These are phyloP conservation scores for Thymallus thymallus DNA, from an alignment of 2,113 vertebrate species.

Conservation along the genomic window DNA sequence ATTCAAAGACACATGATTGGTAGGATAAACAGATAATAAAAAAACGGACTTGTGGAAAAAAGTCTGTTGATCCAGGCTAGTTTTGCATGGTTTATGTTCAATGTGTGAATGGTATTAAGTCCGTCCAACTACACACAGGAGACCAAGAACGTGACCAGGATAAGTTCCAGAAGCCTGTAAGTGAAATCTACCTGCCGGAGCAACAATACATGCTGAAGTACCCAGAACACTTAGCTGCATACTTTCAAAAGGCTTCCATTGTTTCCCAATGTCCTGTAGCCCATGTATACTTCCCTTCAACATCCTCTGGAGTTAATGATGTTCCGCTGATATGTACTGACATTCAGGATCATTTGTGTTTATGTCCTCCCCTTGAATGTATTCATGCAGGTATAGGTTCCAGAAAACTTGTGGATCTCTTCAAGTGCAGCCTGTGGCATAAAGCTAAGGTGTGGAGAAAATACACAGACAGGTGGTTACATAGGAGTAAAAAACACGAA, in stretches of 20 bases:
- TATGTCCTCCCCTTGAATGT: constrained; percentile 97
- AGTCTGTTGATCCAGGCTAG: neutral
- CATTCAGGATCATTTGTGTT: constrained; percentile 64
- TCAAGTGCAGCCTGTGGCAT: constrained; percentile 93
- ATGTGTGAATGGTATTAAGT: constrained; percentile 42
- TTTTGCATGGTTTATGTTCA: constrained; percentile 58
- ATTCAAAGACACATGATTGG: constrained; percentile 63
- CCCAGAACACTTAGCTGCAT: constrained; percentile 34
- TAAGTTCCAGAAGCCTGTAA: constrained; percentile 30
- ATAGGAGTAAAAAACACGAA: neutral
- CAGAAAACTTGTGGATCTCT: constrained; percentile 95
- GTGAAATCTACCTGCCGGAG: constrained; percentile 34
- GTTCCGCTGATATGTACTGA: constrained; percentile 14
- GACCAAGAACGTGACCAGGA: constrained; percentile 23
- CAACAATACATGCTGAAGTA: constrained; percentile 21
- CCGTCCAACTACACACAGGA: constrained; percentile 26
- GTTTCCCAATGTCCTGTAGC: constrained; percentile 41
- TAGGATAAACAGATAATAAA: constrained; percentile 43
- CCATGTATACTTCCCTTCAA: constrained; percentile 50
- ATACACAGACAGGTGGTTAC: constrained; percentile 1
- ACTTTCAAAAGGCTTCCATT: constrained; percentile 25
- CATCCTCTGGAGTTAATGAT: constrained; percentile 3
- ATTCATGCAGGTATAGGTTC: constrained; percentile 97
- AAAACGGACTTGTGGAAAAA: constrained; percentile 48
- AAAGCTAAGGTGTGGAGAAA: constrained; percentile 78